A percentile compares a stretch with the other conserved stretches of the same genome.
These are phyloP conservation scores for Loripinus fragilis DNA, from an alignment of 2,888 invertebrate genomes.

Conservation along the genomic window DNA sequence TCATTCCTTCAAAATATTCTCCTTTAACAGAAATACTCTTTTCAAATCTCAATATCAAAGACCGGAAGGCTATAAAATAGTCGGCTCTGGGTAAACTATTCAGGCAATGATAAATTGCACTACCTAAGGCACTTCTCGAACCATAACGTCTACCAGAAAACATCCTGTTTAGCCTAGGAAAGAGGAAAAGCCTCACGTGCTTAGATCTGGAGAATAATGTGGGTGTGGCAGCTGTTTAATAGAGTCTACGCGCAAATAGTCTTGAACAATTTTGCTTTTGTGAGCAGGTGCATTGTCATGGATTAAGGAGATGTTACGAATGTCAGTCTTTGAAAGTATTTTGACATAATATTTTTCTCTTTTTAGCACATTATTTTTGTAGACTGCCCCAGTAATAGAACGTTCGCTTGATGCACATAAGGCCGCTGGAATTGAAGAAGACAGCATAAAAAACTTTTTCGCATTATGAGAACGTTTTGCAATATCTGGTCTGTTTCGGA, in stretches of 20 bases:
- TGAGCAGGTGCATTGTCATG: constrained; percentile 21
- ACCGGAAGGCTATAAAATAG: constrained; percentile 19
- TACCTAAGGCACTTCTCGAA: constrained; percentile 7
- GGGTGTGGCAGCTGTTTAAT: constrained; percentile 13
- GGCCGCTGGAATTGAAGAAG: neutral
- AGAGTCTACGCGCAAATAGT: neutral
- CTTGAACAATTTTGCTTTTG: neutral
- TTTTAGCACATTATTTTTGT: neutral
- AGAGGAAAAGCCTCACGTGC: constrained; percentile 9
- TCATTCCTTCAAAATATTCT: constrained; percentile 21
- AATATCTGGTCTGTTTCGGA: neutral
- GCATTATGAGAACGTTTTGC: neutral
- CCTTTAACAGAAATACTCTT: constrained; percentile 1
- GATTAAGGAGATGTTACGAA: neutral
- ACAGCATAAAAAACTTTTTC: neutral
- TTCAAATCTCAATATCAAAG: constrained; percentile 5
- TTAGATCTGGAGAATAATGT: constrained; percentile 8
- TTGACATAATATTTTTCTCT: neutral
- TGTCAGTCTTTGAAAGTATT: constrained; percentile 2
- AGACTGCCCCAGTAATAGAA: neutral
- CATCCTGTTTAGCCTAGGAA: neutral
- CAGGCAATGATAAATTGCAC: constrained; percentile 17
- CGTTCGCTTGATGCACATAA: neutral
- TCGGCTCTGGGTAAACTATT: constrained; percentile 15
- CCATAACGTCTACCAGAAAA: neutral